Base-by-base conservation (phyloP, 2,797 vertebrate genomes). In the Takifugu ocellatus region DNA sequence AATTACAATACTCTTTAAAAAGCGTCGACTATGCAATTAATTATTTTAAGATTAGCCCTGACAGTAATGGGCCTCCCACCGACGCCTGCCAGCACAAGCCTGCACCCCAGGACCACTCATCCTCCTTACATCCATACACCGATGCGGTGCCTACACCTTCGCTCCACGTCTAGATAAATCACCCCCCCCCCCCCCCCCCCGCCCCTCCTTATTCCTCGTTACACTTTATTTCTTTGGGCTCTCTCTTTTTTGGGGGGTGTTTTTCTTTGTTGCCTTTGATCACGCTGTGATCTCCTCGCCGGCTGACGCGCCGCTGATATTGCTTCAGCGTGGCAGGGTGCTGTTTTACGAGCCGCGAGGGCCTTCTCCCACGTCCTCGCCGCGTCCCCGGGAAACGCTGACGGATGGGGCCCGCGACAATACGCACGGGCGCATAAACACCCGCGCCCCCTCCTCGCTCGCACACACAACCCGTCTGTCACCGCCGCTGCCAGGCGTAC, bases 1-100 rank as follows among this genome's bases (percentile, higher is more conserved):
- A 92, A 91, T 91, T 91, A 91, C 89, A 90, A 90, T 88, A 87
- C 89, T 90, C 89, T 90, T 91, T 91, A 90, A 91, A 89, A 91
- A 90, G 84, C 85, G 83, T 87, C 77, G 80, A 89, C 90, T 92
- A 90, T 72, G 84, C 89, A 91, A 91, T 92, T 91, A 91, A 91
- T 91, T 91, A 91, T 91, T 91, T 92, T 88, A 89, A 92, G 90
- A 91, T 91, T 91, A 90, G 90, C 88, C 36, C 84, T 91, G 90
- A 90, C 91, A 91, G 87, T 89, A 90, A 91, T 90, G 91, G 87
- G 87, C 89, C 83, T 89, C 87, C 89, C 82, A 89, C 88, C 61
- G 85, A 77, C 79, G 78, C 78, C 66, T 66, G 76, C 66, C 75
- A 68, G 44, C 44, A n/a, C 36, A 39, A 14, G 36, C 36, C 36